Base-by-base conservation (phyloP, 1,140 invertebrate species). In the Micrasema longulum region DNA sequence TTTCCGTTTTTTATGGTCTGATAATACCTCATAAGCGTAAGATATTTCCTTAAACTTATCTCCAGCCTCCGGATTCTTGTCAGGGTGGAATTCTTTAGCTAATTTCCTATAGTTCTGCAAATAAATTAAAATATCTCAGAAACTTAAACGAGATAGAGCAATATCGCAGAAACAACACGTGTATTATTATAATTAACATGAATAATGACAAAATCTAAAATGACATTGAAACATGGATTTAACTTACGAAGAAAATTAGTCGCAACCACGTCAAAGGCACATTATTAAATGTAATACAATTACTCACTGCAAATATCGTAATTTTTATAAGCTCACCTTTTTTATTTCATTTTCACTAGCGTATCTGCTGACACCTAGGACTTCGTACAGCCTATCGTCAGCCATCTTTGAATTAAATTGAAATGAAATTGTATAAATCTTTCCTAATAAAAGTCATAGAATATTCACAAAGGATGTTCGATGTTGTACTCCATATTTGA, bases 41-140 rank as follows among this genome's bases (percentile, higher is more conserved):
- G 92, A 93, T 76, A 95, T 95, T 86, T 95, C 93, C 80, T 95
- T 96, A 78, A 96, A 95, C 83, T 91, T 92, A 74, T 95, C 93
- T 48, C 91, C 93, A 67, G 92, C 90, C 73, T 90, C 89, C 20
- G 91, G 91, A 82, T 95, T 95, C 80, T 95, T 95, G 77, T 95
- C 94, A 18, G 94, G 94, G 85, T 95, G 94, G 80, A 90, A 95
- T 86, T 95, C 92, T 83, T 94, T 95, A 4, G 94, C 94, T 76
- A 95, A 81, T 83, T 93, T 93, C 68, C 92, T 87, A 82, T 95
- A 95, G 75, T 90, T 90, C 93, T 95, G 78, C n/a, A 80, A 84
- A 83, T 57, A 74, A 84, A 76, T 63, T 74, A 76, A 77, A 77
- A 65, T 69, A 67, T n/a, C 4, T 23, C 45, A 18, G 16, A 52